Evolutionary conservation across 2,888 invertebrate species (phyloP).

Genomic region (Tryphoninae sp.): DNA sequence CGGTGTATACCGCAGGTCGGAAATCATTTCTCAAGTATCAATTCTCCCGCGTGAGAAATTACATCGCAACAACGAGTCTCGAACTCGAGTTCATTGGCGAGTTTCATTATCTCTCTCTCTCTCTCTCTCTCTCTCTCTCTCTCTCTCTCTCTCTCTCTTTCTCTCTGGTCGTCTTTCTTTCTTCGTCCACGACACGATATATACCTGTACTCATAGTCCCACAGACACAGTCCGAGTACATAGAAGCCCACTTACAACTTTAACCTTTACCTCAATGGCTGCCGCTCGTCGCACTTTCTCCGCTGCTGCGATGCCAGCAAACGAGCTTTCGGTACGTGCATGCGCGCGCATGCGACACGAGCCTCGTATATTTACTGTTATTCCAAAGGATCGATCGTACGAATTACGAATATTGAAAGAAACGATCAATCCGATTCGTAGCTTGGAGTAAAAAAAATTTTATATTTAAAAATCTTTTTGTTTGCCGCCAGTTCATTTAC

Average conservation of each 20-base stretch:
- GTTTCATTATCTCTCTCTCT: conserved; percentile 14
- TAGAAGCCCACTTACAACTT: conserved; percentile 69
- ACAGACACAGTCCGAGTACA: conserved; percentile 23
- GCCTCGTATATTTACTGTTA: conserved; percentile 1
- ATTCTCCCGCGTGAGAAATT: background rate
- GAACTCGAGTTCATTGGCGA: conserved; percentile 9
- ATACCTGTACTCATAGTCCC: background rate
- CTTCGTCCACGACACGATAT: no score
- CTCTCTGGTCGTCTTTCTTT: no score
- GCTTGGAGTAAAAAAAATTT: no score
- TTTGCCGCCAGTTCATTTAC: no score
- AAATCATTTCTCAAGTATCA: conserved; percentile 39
- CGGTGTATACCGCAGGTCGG: conserved; percentile 37
- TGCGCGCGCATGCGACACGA: conserved; percentile 55
- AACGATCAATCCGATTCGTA: no score
- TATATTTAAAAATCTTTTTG: no score
- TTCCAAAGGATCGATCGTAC: background rate
- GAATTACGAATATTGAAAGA: background rate
- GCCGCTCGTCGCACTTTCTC: conserved; percentile 77
- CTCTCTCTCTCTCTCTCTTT: no score
- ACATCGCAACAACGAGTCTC: background rate
- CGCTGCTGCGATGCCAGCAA: conserved; percentile 64
- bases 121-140: background rate
- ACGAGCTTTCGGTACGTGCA: conserved; percentile 50
- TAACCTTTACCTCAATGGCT: conserved; percentile 79